Evolutionary conservation across 2,797 vertebrate species (phyloP).

Genomic region (Crocidura indochinensis): DNA sequence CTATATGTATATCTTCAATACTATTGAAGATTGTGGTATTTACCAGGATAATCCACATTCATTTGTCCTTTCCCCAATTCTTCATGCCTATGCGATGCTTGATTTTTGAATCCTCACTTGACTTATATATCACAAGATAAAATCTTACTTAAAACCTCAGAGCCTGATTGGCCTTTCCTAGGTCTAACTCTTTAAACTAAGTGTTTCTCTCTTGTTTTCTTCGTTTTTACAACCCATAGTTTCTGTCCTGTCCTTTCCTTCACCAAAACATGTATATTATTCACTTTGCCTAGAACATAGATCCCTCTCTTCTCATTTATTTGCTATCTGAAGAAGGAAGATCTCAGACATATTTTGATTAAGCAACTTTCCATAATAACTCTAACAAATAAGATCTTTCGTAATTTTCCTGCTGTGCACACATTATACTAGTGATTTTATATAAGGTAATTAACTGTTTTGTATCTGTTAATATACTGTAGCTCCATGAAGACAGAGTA

Average conservation of each 20-base stretch:
- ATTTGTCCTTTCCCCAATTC: background rate
- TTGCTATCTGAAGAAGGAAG: background rate
- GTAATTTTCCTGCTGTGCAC: background rate
- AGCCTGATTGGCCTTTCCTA: background rate
- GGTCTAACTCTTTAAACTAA: background rate
- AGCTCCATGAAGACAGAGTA: background rate
- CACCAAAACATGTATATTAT: background rate
- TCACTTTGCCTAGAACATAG: background rate
- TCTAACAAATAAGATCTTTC: background rate
- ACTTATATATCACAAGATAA: background rate
- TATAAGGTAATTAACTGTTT: slow-evolving; percentile 14
- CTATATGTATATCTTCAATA: background rate
- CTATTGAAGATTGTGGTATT: background rate
- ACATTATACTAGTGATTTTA: background rate
- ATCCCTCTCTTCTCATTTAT: background rate
- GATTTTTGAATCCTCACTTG: background rate
- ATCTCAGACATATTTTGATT: background rate
- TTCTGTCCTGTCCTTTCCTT: background rate
- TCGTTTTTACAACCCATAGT: background rate
- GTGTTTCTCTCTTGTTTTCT: background rate
- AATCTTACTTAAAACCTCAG: background rate
- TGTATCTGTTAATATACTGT: background rate
- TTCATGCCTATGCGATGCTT: background rate
- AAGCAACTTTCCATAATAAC: too few species aligned
- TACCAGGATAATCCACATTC: background rate